Percentiles rank a stretch among this genome's conserved stretches.
phyloP scores from a whole-genome alignment of 2,888 invertebrate genomes.

The Operophtera brumata region DNA sequence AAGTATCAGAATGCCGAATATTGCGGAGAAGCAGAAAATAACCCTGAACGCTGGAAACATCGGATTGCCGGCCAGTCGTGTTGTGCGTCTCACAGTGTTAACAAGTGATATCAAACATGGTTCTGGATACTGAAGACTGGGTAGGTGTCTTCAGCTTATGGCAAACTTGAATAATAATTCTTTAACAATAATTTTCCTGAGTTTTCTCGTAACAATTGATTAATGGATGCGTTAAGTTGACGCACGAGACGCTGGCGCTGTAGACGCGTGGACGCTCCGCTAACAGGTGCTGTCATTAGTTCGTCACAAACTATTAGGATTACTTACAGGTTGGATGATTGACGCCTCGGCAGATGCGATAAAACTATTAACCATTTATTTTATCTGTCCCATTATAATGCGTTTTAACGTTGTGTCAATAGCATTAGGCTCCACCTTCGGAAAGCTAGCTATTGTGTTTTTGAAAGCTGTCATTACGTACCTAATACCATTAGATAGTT shows the following conservation, averaged over 20 bases:
- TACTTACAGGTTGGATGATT: constrained; percentile 40
- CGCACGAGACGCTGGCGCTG: constrained; percentile 13
- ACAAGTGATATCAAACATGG: constrained; percentile 78
- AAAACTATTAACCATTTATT: constrained; percentile 37
- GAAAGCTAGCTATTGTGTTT: no score
- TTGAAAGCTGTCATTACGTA: no score
- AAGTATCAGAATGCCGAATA: constrained; percentile 68
- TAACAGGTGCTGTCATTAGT: constrained; percentile 53
- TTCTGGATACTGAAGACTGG: constrained; percentile 78
- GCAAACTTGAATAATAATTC: constrained; percentile 20
- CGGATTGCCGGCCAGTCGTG: constrained; percentile 73
- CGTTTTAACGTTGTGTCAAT: neutral
- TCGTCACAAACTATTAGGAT: constrained; percentile 33
- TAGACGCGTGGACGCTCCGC: constrained; percentile 38
- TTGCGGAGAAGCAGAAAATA: constrained; percentile 75
- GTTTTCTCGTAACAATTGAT: constrained; percentile 28
- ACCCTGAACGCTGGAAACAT: constrained; percentile 77
- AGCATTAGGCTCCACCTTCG: no score
- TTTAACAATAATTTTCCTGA: constrained; percentile 20
- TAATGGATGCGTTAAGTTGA: constrained; percentile 34
- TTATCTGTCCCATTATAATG: constrained; percentile 5
- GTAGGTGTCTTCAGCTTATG: constrained; percentile 57
- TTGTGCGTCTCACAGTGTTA: constrained; percentile 80
- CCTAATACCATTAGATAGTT: no score
- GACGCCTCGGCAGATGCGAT: constrained; percentile 37